Conservation (phyloP, 2,888 invertebrate genomes). For the Philopedon plagiatum region DNA sequence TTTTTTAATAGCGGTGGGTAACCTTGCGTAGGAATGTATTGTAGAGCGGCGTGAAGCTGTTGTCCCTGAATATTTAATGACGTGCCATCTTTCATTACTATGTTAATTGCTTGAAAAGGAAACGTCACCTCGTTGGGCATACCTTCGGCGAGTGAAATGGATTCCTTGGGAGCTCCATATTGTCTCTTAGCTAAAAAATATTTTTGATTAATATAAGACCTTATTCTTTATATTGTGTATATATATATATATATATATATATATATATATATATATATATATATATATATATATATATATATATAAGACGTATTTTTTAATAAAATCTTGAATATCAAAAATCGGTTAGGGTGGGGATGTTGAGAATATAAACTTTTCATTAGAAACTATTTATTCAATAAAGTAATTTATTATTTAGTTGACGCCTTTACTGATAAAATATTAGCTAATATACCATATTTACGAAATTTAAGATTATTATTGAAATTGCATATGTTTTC, state of each 20-base stretch:
- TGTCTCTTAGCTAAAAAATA: slow-evolving; percentile 69
- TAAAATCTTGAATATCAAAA: too few relatives aligned
- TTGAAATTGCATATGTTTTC: too few relatives aligned
- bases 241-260: too few relatives aligned
- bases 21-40: slow-evolving; percentile 84
- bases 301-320: too few relatives aligned
- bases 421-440: not conserved
- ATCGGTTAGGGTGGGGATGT: too few relatives aligned
- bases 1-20: slow-evolving; percentile 73
- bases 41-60: slow-evolving; percentile 77
- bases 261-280: too few relatives aligned
- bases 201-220: not conserved
- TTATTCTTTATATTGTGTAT: too few relatives aligned
- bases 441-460: not conserved
- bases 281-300: too few relatives aligned
- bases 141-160: slow-evolving; percentile 79
- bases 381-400: too few relatives aligned
- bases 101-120: slow-evolving; percentile 76
- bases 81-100: slow-evolving; percentile 73
- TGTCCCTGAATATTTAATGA: slow-evolving; percentile 72
- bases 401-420: too few relatives aligned
- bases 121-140: slow-evolving; percentile 83
- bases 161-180: slow-evolving; percentile 69
- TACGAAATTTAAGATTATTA: too few relatives aligned
- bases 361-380: too few relatives aligned